Conservation (phyloP, 35 echinoderm and acorn worm species). For the Holothuria glaberrima region DNA sequence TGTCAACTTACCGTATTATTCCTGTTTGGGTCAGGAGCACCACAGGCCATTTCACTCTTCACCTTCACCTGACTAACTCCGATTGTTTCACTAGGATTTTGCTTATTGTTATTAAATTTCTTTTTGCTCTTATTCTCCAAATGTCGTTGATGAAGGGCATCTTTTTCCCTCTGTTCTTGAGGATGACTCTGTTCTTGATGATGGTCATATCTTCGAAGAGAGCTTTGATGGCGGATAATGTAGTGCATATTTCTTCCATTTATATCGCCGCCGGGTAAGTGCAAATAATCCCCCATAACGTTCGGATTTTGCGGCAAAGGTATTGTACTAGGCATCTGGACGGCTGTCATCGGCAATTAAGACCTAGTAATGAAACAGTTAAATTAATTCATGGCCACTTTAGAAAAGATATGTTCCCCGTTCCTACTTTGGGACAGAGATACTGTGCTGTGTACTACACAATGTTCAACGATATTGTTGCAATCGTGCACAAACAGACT, state of each 20-base stretch:
- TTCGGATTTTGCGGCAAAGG: constrained; percentile 55
- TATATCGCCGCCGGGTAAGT: constrained; percentile 3
- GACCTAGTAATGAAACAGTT: background rate
- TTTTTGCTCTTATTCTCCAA: constrained; percentile 60
- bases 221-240: constrained; percentile 37
- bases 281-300: constrained; percentile 44
- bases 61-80: constrained; percentile 44
- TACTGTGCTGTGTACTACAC: background rate
- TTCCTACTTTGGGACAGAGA: background rate
- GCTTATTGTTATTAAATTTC: constrained; percentile 46
- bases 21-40: constrained; percentile 28
- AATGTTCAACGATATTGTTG: no score
- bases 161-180: constrained; percentile 48
- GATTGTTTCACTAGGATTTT: constrained; percentile 20
- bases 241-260: constrained; percentile 54
- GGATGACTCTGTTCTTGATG: constrained; percentile 51
- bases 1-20: constrained; percentile 29
- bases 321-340: constrained; percentile 56
- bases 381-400: constrained; percentile 28
- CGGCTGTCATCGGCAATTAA: constrained; percentile 51
- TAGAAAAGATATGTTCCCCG: background rate
- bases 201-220: constrained; percentile 33
- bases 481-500: background rate
- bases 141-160: constrained; percentile 46
- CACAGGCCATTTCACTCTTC: constrained; percentile 54